Percentiles rank a stretch among this genome's conserved stretches.
Evolutionary conservation across 2,888 invertebrate genomes (phyloP).

Genomic region (Perdita meconis): DNA sequence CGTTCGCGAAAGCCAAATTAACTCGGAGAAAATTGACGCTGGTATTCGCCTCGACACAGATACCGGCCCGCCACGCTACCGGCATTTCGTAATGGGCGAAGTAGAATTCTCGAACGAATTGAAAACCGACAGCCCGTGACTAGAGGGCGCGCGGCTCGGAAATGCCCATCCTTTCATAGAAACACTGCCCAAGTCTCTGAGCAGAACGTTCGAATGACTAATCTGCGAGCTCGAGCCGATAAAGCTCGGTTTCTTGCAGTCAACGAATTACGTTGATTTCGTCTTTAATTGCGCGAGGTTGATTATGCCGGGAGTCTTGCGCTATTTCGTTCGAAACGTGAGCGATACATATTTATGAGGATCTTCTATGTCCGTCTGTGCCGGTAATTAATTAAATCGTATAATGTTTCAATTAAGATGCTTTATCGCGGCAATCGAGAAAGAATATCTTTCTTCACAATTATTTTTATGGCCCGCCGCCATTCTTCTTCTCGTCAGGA

Average conservation of each 20-base stretch:
- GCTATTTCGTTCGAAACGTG: background rate
- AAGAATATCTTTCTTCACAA: background rate
- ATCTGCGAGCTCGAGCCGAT: background rate
- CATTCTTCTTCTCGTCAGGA: background rate
- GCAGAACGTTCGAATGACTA: background rate
- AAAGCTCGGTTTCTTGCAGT: background rate
- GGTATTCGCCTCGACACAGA: slow-evolving; percentile 39
- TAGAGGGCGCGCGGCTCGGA: slow-evolving; percentile 9
- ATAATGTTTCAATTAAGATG: background rate
- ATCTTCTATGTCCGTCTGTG: background rate
- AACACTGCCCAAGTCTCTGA: background rate
- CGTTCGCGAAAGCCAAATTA: slow-evolving; percentile 49
- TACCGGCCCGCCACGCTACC: slow-evolving; percentile 11
- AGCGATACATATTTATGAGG: background rate
- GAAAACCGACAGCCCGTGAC: slow-evolving; percentile 25
- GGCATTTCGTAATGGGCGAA: slow-evolving; percentile 54
- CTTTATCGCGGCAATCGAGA: background rate
- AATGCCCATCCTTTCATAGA: slow-evolving; percentile 20
- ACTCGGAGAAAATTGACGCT: slow-evolving; percentile 37
- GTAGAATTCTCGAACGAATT: slow-evolving; percentile 52
- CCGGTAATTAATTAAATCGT: slow-evolving; percentile 12
- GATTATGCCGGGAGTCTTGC: background rate
- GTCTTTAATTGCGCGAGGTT: slow-evolving; percentile 15
- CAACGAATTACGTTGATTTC: background rate
- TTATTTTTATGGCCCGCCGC: background rate